Evolutionary conservation across 2,888 invertebrate genomes (phyloP), one percentile per base, ranked within the genome.

Genomic region (Orthosia incerta): DNA sequence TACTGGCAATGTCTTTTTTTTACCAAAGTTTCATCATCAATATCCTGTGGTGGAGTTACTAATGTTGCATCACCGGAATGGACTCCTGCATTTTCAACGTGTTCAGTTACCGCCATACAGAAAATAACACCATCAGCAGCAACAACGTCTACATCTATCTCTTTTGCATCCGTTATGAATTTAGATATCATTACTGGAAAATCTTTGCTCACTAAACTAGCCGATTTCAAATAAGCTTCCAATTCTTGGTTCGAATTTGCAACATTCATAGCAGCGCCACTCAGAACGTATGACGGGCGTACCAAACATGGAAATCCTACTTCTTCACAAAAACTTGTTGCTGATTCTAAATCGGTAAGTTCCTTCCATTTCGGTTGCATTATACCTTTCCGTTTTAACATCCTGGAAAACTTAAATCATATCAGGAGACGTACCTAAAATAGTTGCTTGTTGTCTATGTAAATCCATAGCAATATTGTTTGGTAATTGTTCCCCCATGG

Each of bases 401-500:
- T 99, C 87, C 99, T 97, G 0, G 99, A 99, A 95, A 99, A 99
- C 93, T 99, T 99, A 95, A 99, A 99, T 99, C 86, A 98, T 98
- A 91, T 99, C 99, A 0, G 99, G 99, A 0, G 99, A 99, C 0
- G 99, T 99, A 39, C 99, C 99, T 69, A 99, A 96, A 74, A 99
- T 99, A 84, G 97, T 97, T 11, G 99, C 99, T 93, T 98, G 98
- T 90, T 98, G 98, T 59, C 98, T 97, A 92, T 99, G 99, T 79
- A 99, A 96, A 94, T 99, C 98, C 98, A 99, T 99, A n/a, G 99
- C 99, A 85, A 99, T 99, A 92, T 99, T 99, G 93, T 99, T 99
- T 0, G 99, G 99, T 76, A 99, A 95, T 91, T 99, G 99, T 1
- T 99, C 99, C 53, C 99, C 99, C 98, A 99, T 99, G 7, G 98